Conservation (phyloP, 2,797 vertebrate genomes). For the Eleutherodactylus coqui region DNA sequence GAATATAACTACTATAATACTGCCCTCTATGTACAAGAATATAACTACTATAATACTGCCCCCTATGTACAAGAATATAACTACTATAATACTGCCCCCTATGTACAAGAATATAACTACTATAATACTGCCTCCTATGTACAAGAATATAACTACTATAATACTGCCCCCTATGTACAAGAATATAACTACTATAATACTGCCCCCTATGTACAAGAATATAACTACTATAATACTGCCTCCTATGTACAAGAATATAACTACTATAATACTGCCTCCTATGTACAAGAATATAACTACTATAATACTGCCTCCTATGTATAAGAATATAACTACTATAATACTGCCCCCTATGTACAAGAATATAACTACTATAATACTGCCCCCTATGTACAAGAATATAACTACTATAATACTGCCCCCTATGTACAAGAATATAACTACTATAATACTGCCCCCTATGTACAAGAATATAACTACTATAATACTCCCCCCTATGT, state of each 20-base stretch:
- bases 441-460: not conserved
- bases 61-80: not conserved
- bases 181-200: constrained; percentile 10
- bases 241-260: not conserved
- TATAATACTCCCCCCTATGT: not conserved
- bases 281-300: not conserved
- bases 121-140: not conserved
- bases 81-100: constrained; percentile 1
- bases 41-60: not conserved
- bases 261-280: constrained; percentile 1
- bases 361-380: too few species aligned
- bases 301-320: not conserved
- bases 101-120: constrained; percentile 9
- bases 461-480: not conserved
- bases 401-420: not conserved
- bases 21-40: not conserved
- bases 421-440: not conserved
- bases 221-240: too few species aligned
- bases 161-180: not conserved
- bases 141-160: not conserved
- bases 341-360: too few species aligned
- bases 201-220: not conserved
- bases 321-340: too few species aligned
- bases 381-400: not conserved
- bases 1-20: not conserved